Conservation (phyloP, 2,797 vertebrate species). For the Aselliscus stoliczkanus region DNA sequence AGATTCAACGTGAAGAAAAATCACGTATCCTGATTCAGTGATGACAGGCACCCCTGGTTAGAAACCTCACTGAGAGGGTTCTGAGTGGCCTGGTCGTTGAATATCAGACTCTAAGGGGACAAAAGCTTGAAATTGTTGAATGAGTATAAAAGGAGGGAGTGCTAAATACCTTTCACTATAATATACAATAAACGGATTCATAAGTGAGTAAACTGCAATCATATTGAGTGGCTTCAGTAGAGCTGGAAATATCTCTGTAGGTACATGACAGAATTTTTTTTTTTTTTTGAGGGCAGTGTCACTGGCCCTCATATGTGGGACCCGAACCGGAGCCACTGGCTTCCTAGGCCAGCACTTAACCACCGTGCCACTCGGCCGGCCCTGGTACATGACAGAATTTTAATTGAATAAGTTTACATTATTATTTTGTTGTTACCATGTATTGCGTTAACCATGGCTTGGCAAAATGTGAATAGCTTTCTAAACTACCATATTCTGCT, state of each 20-base stretch:
- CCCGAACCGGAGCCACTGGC: no score
- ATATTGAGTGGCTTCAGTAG: not conserved
- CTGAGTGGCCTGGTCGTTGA: not conserved
- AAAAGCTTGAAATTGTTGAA: not conserved
- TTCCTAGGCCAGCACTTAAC: no score
- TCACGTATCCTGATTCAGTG: not conserved
- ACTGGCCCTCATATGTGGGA: no score
- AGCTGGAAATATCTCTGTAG: not conserved
- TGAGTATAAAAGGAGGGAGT: not conserved
- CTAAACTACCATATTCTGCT: not conserved
- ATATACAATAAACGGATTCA: not conserved
- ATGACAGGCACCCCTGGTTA: not conserved
- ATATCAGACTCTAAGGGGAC: not conserved
- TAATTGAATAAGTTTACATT: not conserved
- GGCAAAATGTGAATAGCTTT: not conserved
- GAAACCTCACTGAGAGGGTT: fast-evolving
- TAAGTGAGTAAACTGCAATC: no score
- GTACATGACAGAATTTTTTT: not conserved
- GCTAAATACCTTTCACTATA: not conserved
- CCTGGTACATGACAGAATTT: not conserved
- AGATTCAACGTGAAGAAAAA: not conserved
- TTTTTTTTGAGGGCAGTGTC: no score
- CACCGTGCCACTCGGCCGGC: no score
- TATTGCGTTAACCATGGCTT: not conserved
- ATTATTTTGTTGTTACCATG: not conserved